Base-by-base conservation (phyloP, 2,888 invertebrate genomes). In the Monochamus alternatus region DNA sequence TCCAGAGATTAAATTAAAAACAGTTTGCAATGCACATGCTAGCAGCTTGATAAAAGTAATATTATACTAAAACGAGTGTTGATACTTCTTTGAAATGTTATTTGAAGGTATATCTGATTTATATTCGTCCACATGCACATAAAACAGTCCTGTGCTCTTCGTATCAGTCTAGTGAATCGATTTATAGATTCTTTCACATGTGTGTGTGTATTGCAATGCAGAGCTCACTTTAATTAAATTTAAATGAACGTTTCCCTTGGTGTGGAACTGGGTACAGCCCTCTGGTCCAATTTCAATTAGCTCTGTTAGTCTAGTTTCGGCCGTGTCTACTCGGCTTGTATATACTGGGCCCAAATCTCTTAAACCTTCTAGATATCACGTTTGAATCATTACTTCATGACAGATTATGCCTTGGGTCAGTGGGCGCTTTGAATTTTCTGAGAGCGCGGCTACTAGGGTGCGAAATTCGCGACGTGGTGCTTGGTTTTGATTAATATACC, bases 341-440 rank as follows among this genome's bases (percentile, higher is more conserved):
- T 71, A 62, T 67, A 73, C 76, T 74, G 58, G 75, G 75, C 64
- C 69, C 73, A 55, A 55, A 55, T 55, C 55, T 55, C 55, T 55
- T 68, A 71, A 73, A 62, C 60, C 63, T 60, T 55, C 30, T 38
- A 60, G 73, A 75, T 75, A 75, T 75, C 76, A 77, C 78, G 76
- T 78, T 63, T 66, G 63, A 76, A 75, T 75, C 72, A 75, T 75
- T 75, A 77, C 67, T 52, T 63, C 67, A 70, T 74, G 76, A 74
- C 70, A 84, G 83, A 84, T 84, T 81, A 55, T 55, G 55, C 55
- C 55, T 55, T 55, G 55, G 55, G 55, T 55, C 55, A 55, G 55
- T 55, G 55, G 55, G 64, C 64, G 38, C 43, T 64, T 43, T 43
- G 64, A 64, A 44, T 64, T 64, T 64, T 64, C 64, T 43, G 44